Conservation (phyloP, 2,888 invertebrate species). For the Urechis unicinctus region DNA sequence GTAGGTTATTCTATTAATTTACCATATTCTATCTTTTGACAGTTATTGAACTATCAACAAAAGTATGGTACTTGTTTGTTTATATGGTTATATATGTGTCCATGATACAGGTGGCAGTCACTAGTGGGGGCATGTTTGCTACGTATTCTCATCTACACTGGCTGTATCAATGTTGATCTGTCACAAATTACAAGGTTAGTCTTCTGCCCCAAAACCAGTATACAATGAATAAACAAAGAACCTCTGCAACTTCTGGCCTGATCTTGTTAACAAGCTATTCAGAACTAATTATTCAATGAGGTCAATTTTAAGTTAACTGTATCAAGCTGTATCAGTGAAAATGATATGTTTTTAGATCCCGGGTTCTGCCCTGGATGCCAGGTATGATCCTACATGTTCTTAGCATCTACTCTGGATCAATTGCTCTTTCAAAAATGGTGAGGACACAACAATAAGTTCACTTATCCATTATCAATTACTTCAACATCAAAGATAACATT, state of each 20-base stretch:
- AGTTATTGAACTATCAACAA: neutral
- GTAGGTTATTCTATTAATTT: neutral
- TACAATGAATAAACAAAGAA: no score
- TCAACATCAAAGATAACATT: no score
- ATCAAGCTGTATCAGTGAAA: no score
- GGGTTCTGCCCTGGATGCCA: slow-evolving; percentile 1
- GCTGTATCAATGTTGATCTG: neutral
- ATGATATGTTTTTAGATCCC: neutral
- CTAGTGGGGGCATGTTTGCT: slow-evolving; percentile 1
- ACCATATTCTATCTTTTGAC: neutral
- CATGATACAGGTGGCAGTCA: slow-evolving; percentile 1
- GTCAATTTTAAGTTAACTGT: neutral
- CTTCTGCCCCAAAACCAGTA: neutral
- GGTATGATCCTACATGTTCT: slow-evolving; percentile 2
- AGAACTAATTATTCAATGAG: no score
- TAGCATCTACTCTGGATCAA: slow-evolving; percentile 1
- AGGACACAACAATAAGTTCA: no score
- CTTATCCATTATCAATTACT: no score
- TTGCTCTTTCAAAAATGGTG: slow-evolving; percentile 3
- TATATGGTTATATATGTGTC: neutral
- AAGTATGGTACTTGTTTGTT: neutral
- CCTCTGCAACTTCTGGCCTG: no score
- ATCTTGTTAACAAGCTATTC: no score
- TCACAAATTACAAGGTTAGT: neutral
- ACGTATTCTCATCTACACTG: slow-evolving; percentile 1